Evolutionary conservation across 2,797 vertebrate genomes (phyloP).

Genomic region (Tragelaphus oryx): DNA sequence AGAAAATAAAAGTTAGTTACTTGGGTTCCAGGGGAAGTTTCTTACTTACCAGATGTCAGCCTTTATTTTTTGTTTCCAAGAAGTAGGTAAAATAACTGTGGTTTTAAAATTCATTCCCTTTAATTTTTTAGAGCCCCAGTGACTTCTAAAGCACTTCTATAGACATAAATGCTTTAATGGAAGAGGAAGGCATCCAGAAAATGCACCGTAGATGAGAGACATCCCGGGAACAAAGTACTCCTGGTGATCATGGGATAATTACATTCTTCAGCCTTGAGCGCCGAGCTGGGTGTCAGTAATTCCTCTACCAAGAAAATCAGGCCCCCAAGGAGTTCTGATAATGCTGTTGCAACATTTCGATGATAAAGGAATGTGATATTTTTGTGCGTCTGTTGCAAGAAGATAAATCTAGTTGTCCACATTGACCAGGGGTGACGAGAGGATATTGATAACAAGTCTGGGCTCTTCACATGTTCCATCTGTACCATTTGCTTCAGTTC

Average conservation of each 20-base stretch:
- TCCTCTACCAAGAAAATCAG: constrained; percentile 47
- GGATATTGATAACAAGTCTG: constrained; percentile 7
- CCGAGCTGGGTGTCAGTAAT: constrained; percentile 49
- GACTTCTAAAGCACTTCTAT: constrained; percentile 55
- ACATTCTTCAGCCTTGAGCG: constrained; percentile 13
- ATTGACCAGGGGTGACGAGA: constrained; percentile 23
- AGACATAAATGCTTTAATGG: constrained; percentile 65
- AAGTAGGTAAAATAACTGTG: constrained; percentile 74
- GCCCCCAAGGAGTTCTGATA: constrained; percentile 10
- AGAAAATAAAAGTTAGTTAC: constrained; percentile 79
- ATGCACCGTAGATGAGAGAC: constrained; percentile 52
- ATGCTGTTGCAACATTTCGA: neutral
- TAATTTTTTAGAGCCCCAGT: constrained; percentile 64
- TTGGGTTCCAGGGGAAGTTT: constrained; percentile 78
- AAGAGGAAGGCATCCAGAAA: constrained; percentile 69
- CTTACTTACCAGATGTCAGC: constrained; percentile 75
- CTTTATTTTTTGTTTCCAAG: constrained; percentile 74
- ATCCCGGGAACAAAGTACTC: constrained; percentile 60
- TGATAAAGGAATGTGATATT: constrained; percentile 47
- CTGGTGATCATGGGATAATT: constrained; percentile 57
- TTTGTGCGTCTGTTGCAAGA: constrained; percentile 10
- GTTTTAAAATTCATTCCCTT: constrained; percentile 71
- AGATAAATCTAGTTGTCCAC: neutral
- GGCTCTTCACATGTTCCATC: neutral
- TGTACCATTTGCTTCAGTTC: neutral